A percentile compares a stretch with the other conserved stretches of the same genome.
phyloP scores from a whole-genome alignment of 2,113 vertebrate genomes.

The Sebastes fasciatus region DNA sequence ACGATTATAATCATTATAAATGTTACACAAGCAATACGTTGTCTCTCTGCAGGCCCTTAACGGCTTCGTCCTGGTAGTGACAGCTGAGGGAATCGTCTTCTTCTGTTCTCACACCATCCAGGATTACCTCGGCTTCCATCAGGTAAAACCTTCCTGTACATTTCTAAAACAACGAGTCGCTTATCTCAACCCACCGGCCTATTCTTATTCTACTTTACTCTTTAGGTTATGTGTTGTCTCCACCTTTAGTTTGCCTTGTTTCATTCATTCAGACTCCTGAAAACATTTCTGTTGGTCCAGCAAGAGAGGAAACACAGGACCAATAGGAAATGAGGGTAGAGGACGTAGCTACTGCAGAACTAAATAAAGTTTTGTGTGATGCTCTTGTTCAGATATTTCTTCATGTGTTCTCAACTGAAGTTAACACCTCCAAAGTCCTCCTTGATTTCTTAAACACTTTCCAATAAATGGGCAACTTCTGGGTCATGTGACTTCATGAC shows the following conservation, averaged over 20 bases:
- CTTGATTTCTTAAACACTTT: too few relatives aligned
- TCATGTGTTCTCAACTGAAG: too few relatives aligned
- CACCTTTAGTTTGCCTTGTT: not conserved
- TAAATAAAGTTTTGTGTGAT: not conserved
- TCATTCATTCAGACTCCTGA: not conserved
- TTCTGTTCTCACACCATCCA: constrained; percentile 85
- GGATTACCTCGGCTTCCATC: constrained; percentile 87
- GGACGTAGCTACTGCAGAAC: too few relatives aligned
- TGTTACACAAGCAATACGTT: not conserved
- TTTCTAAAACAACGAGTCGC: too few relatives aligned
- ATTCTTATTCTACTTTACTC: not conserved
- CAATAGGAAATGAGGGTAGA: too few relatives aligned
- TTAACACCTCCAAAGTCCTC: too few relatives aligned
- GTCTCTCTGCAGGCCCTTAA: constrained; percentile 79
- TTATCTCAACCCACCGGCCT: not conserved
- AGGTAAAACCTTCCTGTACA: constrained; percentile 63
- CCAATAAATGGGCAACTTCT: too few relatives aligned
- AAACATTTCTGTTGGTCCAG: not conserved
- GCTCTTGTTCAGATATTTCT: not conserved
- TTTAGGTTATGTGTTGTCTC: not conserved
- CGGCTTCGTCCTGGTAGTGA: constrained; percentile 85
- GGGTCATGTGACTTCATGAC: not conserved
- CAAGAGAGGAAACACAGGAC: not conserved
- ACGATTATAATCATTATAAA: not conserved
- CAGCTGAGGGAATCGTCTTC: constrained; percentile 82